Evolutionary conservation across 2,888 invertebrate genomes (phyloP).

Genomic region (Folsomia candida): DNA sequence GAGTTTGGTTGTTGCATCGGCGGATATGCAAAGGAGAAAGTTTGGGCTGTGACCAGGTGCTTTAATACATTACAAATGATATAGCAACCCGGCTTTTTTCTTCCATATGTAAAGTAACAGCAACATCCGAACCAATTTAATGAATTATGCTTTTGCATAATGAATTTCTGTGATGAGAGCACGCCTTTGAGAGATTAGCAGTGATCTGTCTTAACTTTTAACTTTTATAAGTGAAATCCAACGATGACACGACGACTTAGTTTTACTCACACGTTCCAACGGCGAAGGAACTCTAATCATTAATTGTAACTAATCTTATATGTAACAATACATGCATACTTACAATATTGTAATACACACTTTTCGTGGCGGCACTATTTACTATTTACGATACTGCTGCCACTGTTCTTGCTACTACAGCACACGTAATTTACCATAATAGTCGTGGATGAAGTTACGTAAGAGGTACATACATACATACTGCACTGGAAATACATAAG

Average conservation of each 20-base stretch:
- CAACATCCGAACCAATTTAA: too few species aligned
- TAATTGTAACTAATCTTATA: neutral
- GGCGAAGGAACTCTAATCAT: constrained; percentile 5
- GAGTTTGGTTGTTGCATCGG: too few species aligned
- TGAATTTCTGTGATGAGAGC: constrained; percentile 52
- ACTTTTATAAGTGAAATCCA: constrained; percentile 4
- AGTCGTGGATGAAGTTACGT: too few species aligned
- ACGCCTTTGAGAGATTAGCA: constrained; percentile 52
- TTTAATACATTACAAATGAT: constrained; percentile 4
- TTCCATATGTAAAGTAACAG: too few species aligned
- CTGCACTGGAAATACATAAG: too few species aligned
- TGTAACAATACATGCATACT: neutral
- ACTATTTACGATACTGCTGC: too few species aligned
- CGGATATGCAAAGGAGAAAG: neutral
- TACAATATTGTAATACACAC: constrained; percentile 9
- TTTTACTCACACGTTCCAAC: neutral
- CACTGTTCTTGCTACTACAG: too few species aligned
- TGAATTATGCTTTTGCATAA: too few species aligned
- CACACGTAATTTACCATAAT: too few species aligned
- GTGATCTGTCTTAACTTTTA: constrained; percentile 40
- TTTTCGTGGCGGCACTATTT: too few species aligned
- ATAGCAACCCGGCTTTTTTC: neutral
- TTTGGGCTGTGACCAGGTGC: constrained; percentile 1
- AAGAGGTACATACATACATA: too few species aligned
- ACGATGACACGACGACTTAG: neutral